Percentiles rank a stretch among this genome's conserved stretches.
Conservation (phyloP, 2,797 vertebrate species). For the Bradypodion pumilum region DNA sequence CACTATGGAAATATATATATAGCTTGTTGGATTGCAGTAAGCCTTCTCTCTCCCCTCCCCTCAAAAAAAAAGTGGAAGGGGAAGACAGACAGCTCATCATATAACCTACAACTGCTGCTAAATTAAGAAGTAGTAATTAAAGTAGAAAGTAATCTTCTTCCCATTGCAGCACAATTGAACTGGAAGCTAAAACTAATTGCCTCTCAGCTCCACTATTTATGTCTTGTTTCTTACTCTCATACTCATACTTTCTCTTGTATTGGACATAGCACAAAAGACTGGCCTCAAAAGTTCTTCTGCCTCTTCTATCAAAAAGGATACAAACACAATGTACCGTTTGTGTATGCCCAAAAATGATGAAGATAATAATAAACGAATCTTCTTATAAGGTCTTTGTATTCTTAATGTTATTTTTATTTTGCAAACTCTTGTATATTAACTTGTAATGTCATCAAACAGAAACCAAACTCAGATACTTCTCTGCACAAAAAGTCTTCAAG, state of each 20-base stretch:
- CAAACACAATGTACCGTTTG: no score
- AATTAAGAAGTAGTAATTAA: slow-evolving; percentile 25
- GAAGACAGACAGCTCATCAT: neutral
- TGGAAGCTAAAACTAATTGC: slow-evolving; percentile 18
- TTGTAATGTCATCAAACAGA: no score
- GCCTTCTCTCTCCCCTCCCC: no score
- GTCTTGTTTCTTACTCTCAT: slow-evolving; percentile 17
- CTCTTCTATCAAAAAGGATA: neutral
- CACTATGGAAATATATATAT: neutral
- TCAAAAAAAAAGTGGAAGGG: neutral
- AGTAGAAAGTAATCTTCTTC: neutral
- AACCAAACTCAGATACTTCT: no score
- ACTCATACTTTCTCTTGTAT: neutral
- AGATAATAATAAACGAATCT: no score
- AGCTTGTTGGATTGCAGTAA: neutral
- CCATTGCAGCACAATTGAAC: neutral
- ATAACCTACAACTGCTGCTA: neutral
- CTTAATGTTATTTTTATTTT: no score
- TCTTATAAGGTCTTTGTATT: no score
- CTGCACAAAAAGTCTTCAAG: no score
- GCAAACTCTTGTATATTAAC: no score
- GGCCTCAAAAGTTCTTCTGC: neutral
- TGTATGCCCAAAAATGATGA: no score
- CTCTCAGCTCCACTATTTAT: slow-evolving; percentile 19
- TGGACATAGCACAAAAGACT: neutral